These are phyloP conservation scores for Melinaea menophilus DNA, from an alignment of 2,888 invertebrate species.

Conservation along the genomic window DNA sequence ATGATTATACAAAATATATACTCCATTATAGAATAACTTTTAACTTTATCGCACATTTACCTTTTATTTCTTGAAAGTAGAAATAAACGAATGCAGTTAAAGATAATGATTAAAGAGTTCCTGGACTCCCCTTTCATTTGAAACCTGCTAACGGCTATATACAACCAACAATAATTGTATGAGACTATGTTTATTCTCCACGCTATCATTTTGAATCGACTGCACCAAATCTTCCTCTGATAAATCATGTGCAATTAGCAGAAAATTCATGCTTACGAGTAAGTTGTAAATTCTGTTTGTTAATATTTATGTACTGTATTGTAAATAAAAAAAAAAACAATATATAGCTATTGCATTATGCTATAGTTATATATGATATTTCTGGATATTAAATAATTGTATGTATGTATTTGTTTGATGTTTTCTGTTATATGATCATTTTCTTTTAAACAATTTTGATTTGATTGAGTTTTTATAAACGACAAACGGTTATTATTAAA, in stretches of 20 bases:
- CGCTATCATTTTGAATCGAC: conserved; percentile 23
- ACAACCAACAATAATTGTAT: conserved; percentile 25
- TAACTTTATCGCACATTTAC: no score
- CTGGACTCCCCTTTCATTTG: conserved; percentile 13
- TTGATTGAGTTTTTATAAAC: no score
- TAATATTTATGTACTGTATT: background rate
- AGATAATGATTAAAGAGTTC: conserved; percentile 10
- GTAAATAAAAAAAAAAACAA: background rate
- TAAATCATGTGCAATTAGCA: conserved; percentile 23
- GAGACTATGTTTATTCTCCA: conserved; percentile 23
- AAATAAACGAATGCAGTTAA: background rate
- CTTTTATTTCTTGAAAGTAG: no score
- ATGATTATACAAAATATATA: no score
- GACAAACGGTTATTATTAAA: background rate
- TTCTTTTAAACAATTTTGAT: no score
- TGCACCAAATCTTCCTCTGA: conserved; percentile 27
- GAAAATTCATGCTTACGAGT: conserved; percentile 9
- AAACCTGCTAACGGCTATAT: conserved; percentile 10
- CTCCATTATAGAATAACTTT: no score
- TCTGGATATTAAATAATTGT: no score
- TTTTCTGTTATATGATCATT: no score
- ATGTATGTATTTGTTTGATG: no score
- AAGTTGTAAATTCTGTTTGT: conserved; percentile 4
- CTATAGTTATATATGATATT: no score
- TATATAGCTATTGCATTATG: no score